Evolutionary conservation across 1,140 invertebrate genomes (phyloP).

Genomic region (Gryllus bimaculatus): DNA sequence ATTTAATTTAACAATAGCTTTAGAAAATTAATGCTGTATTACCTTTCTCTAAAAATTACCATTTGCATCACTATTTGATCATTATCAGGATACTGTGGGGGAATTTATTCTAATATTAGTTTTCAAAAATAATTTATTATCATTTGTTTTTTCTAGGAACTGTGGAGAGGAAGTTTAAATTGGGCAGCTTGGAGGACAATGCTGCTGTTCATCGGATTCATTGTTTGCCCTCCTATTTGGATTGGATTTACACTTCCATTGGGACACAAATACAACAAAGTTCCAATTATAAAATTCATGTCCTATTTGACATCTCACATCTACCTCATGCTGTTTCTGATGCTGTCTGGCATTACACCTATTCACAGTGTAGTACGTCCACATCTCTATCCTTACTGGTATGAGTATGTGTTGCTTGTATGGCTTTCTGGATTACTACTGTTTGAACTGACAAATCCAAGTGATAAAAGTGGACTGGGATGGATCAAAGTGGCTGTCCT

Average conservation of each 20-base stretch:
- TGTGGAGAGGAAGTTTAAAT: conserved; percentile 90
- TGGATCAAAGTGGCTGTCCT: conserved; percentile 89
- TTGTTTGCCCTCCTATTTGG: conserved; percentile 93
- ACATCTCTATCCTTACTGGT: conserved; percentile 55
- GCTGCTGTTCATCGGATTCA: conserved; percentile 81
- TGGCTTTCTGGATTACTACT: conserved; percentile 93
- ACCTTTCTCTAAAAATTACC: too few species aligned
- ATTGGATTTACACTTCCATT: conserved; percentile 90
- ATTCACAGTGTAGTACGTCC: conserved; percentile 69
- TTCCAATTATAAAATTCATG: conserved; percentile 99
- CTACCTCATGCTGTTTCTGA: conserved; percentile 88
- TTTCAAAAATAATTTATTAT: too few species aligned
- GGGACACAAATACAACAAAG: conserved; percentile 89
- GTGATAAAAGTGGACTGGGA: conserved; percentile 86
- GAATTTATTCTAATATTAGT: too few species aligned
- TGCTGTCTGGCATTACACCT: conserved; percentile 83
- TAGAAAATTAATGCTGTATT: too few species aligned
- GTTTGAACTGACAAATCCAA: conserved; percentile 93
- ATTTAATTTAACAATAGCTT: too few species aligned
- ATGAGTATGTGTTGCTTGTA: conserved; percentile 91
- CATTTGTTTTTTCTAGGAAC: conserved; percentile 53
- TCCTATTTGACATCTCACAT: conserved; percentile 97
- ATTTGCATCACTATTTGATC: too few species aligned
- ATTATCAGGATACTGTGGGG: too few species aligned
- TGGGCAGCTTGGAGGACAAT: conserved; percentile 94